Percentiles rank a stretch among this genome's conserved stretches.
Evolutionary conservation across 2,797 vertebrate species (phyloP).

Genomic region (Acanthurus tractus): DNA sequence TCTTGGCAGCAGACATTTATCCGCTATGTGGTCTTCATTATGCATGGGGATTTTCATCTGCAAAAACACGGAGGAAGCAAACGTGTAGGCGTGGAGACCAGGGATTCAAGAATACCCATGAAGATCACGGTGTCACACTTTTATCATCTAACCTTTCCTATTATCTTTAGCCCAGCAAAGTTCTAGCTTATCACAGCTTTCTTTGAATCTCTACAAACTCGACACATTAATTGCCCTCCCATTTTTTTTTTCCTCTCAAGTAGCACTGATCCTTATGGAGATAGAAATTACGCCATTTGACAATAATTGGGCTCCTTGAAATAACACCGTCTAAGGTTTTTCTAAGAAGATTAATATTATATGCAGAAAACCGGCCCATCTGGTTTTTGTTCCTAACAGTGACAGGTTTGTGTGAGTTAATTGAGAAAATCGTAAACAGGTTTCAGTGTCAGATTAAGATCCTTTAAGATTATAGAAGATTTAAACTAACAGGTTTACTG

Average conservation of each 20-base stretch:
- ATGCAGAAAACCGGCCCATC: neutral
- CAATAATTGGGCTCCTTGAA: conserved; percentile 1
- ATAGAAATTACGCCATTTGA: conserved; percentile 23
- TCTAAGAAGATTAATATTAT: conserved; percentile 6
- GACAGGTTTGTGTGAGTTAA: neutral
- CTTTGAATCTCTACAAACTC: conserved; percentile 35
- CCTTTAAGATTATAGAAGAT: neutral
- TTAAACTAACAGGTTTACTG: neutral
- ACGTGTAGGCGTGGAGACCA: conserved; percentile 53
- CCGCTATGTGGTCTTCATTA: conserved; percentile 90
- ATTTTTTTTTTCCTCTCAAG: conserved; percentile 24
- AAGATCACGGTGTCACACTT: conserved; percentile 56
- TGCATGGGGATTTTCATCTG: conserved; percentile 89
- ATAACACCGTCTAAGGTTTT: conserved; percentile 4
- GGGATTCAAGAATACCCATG: conserved; percentile 51
- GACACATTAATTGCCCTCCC: conserved; percentile 54
- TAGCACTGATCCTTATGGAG: conserved; percentile 32
- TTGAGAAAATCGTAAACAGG: neutral
- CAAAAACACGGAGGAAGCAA: conserved; percentile 67
- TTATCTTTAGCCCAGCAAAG: conserved; percentile 61
- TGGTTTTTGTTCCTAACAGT: neutral
- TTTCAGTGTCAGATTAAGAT: neutral
- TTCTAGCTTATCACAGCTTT: conserved; percentile 49
- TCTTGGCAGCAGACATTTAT: conserved; percentile 87
- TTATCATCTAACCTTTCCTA: conserved; percentile 60